A percentile compares a stretch with the other conserved stretches of the same genome.
Conservation (phyloP, 2,113 vertebrate genomes). For the Melanocharis versteri region DNA sequence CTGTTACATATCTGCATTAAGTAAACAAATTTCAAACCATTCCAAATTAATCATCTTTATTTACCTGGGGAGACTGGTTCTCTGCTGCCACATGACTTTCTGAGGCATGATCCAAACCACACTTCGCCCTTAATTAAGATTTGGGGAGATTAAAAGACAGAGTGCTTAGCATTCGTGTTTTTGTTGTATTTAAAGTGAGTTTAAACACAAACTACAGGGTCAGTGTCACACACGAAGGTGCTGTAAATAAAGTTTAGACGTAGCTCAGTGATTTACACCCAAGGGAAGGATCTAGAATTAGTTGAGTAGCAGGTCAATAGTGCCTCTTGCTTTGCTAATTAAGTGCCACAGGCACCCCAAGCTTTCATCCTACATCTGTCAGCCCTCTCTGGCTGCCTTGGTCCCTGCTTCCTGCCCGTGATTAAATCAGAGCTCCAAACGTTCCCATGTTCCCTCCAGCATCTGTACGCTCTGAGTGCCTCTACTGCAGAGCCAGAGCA, state of each 20-base stretch:
- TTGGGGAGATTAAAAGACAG: neutral
- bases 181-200: neutral
- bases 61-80: conserved; percentile 14
- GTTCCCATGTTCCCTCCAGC: neutral
- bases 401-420: neutral
- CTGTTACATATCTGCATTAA: neutral
- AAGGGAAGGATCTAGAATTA: neutral
- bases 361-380: neutral
- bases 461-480: neutral
- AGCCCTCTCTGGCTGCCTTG: neutral
- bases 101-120: conserved; percentile 1
- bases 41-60: conserved; percentile 33
- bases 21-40: conserved; percentile 34
- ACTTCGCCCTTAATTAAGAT: neutral
- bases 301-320: neutral
- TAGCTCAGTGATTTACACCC: neutral
- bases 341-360: neutral
- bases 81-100: neutral
- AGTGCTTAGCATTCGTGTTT: neutral
- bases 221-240: neutral
- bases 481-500: neutral
- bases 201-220: neutral
- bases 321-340: neutral
- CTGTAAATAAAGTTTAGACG: neutral
- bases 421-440: neutral